Conservation (phyloP, 2,797 vertebrate species). For the Morus bassanus region DNA sequence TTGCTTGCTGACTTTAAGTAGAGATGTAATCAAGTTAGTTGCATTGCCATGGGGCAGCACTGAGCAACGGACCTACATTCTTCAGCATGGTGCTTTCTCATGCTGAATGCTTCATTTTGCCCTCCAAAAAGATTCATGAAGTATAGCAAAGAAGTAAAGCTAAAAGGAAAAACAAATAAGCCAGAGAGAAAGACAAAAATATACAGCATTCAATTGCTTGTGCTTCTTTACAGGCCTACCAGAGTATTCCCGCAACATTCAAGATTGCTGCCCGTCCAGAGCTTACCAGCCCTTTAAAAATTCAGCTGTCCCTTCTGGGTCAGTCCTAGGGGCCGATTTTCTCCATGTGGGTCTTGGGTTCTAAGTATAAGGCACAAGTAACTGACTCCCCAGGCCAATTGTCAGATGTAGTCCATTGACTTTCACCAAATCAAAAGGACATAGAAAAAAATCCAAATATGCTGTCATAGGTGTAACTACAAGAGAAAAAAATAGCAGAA, state of each 20-base stretch:
- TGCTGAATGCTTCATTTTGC: background rate
- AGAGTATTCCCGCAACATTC: background rate
- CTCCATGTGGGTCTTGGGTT: background rate
- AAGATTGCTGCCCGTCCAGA: background rate
- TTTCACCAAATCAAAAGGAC: background rate
- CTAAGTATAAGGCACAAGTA: background rate
- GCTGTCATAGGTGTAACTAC: background rate
- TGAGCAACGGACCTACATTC: background rate
- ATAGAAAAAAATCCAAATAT: background rate
- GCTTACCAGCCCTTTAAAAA: background rate
- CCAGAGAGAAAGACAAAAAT: background rate
- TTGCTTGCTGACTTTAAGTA: background rate
- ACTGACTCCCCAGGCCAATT: background rate
- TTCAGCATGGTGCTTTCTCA: background rate
- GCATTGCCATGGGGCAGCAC: background rate
- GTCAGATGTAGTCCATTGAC: background rate
- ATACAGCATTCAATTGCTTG: background rate
- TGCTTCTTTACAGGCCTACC: background rate
- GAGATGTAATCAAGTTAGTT: background rate
- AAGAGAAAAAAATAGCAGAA: background rate
- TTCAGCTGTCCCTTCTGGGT: background rate
- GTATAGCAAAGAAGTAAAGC: background rate
- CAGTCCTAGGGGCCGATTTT: background rate
- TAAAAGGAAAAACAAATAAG: background rate
- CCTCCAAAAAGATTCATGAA: background rate